A percentile compares a stretch with the other conserved stretches of the same genome.
These are phyloP conservation scores for Sinopyrophorus schimmeli DNA, from an alignment of 2,888 invertebrate species.

Conservation along the genomic window DNA sequence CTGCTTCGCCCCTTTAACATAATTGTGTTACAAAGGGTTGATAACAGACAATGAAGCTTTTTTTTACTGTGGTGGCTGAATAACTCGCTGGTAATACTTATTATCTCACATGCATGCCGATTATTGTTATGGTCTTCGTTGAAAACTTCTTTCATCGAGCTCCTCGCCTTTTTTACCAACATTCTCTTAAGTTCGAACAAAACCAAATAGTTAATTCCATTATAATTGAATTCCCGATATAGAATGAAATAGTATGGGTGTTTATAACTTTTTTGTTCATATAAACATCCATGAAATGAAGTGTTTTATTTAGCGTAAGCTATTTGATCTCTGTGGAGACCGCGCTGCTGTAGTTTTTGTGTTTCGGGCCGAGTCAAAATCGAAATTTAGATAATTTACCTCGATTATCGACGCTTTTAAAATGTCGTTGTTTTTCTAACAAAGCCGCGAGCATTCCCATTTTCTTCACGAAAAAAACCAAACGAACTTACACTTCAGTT, in stretches of 20 bases:
- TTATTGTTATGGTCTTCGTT: too few relatives aligned
- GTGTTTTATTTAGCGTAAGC: slow-evolving; percentile 49
- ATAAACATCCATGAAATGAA: slow-evolving; percentile 54
- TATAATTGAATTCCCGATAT: slow-evolving; percentile 48
- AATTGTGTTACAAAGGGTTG: too few relatives aligned
- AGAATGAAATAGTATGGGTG: slow-evolving; percentile 39
- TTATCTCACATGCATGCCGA: too few relatives aligned
- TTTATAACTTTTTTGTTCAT: slow-evolving; percentile 45
- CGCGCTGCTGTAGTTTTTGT: slow-evolving; percentile 44
- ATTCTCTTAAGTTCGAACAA: slow-evolving; percentile 30
- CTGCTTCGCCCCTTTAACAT: too few relatives aligned
- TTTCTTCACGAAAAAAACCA: neutral
- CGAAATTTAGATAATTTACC: slow-evolving; percentile 39
- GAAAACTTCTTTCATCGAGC: too few relatives aligned
- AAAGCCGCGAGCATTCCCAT: neutral
- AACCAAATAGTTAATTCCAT: slow-evolving; percentile 44
- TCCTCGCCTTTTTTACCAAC: slow-evolving; percentile 6
- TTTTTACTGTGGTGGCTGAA: too few relatives aligned
- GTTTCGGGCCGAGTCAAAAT: slow-evolving; percentile 45
- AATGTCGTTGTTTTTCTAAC: slow-evolving; percentile 19
- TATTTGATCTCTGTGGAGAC: slow-evolving; percentile 43
- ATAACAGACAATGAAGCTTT: too few relatives aligned
- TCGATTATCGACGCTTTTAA: slow-evolving; percentile 27
- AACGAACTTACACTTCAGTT: neutral
- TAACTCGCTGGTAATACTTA: too few relatives aligned